Evolutionary conservation across 2,797 vertebrate species (phyloP), one percentile per base, ranked within the genome.

Genomic region (Podargus strigoides): DNA sequence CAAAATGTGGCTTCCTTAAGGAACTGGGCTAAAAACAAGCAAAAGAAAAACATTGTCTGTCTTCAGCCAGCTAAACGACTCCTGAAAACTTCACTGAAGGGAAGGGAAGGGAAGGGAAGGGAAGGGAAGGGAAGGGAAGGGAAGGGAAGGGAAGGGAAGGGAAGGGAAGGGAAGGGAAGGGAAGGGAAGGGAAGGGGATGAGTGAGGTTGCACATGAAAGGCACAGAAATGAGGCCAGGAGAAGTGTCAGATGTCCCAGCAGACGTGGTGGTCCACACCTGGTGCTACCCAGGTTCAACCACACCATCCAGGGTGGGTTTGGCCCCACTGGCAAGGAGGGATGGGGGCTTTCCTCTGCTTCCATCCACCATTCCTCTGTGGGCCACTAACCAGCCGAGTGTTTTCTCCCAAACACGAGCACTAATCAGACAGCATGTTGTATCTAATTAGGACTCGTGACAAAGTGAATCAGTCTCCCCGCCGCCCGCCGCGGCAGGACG

Each of bases 271-370:
- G 3, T 20, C 76, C 63, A 6, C 12, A 3, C 1, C 22, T 7
- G 3, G 14, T 44, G 58, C 39, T 63, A 39, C 44, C 59, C 39
- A 60, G 34, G 12, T 46, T 37, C 67, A 55, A 11, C n/a, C 41
- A 9, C 1, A 0, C 12, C 3, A 1, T 21, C 11, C 8, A 0
- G 44, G 59, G n/a, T 53, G 64, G n/a, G 9, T 73, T 66, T 80
- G 85, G 10, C 30, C 72, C 12, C 1, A 0, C 22, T 36, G 55
- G 28, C 12, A 42, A 59, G 44, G 58, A 88, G 37, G 49, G 27
- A 12, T 39, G 41, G 8, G 21, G 20, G 4, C 23, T 44, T 37
- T 37, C 52, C 39, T 49, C 20, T 69, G 64, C 47, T 73, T 87
- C 72, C 72, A 37, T 8, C 36, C 26, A 2, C 12, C 2, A 1